These are phyloP conservation scores for Sphaeridia pumilis DNA, from an alignment of 2,888 invertebrate genomes.

Conservation along the genomic window DNA sequence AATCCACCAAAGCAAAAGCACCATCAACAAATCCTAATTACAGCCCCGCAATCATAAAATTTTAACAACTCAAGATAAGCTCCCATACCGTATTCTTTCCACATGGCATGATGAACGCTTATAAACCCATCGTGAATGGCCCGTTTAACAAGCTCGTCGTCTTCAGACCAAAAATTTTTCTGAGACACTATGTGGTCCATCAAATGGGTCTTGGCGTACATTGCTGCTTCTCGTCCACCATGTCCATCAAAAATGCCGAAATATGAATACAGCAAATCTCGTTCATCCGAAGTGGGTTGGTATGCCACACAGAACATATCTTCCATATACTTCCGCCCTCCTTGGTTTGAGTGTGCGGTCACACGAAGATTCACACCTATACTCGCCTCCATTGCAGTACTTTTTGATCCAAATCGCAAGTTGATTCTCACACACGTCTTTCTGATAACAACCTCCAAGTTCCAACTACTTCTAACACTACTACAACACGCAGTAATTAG, in stretches of 20 bases:
- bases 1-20: no score
- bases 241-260: slow-evolving; percentile 96
- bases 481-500: no score
- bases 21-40: no score
- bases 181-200: slow-evolving; percentile 89
- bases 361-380: slow-evolving; percentile 89
- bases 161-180: slow-evolving; percentile 83
- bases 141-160: slow-evolving; percentile 80
- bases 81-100: slow-evolving; percentile 89
- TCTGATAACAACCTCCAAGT: no score
- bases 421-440: no score
- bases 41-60: no score
- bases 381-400: slow-evolving; percentile 54
- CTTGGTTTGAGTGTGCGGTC: slow-evolving; percentile 90
- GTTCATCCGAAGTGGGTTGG: slow-evolving; percentile 81
- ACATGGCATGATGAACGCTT: slow-evolving; percentile 93
- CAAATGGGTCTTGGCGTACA: slow-evolving; percentile 84
- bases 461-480: no score
- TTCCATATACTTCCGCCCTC: slow-evolving; percentile 98
- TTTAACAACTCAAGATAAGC: not conserved
- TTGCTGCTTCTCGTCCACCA: slow-evolving; percentile 90
- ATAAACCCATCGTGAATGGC: slow-evolving; percentile 94
- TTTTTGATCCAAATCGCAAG: no score
- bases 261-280: slow-evolving; percentile 87
- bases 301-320: slow-evolving; percentile 95